A percentile compares a stretch with the other conserved stretches of the same genome.
Conservation (phyloP, 2,797 vertebrate genomes). For the Falco biarmicus region DNA sequence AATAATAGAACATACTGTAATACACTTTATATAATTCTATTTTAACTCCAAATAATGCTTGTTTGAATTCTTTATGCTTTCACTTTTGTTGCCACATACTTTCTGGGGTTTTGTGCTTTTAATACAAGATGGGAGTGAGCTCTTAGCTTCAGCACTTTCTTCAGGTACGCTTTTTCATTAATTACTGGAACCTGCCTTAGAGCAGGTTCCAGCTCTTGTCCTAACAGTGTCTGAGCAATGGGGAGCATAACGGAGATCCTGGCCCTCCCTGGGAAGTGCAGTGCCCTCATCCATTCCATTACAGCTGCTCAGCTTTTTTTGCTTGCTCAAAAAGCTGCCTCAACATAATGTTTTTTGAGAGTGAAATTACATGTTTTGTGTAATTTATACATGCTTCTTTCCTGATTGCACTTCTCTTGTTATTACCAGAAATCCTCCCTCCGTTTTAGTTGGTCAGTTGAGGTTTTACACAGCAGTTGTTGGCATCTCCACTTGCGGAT, state of each 20-base stretch:
- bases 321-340: not conserved
- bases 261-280: rapidly evolving
- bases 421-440: not conserved
- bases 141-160: not conserved
- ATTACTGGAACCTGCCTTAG: not conserved
- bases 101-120: not conserved
- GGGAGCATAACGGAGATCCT: not conserved
- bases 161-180: not conserved
- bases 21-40: slow-evolving; percentile 26
- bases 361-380: not conserved
- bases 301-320: not conserved
- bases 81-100: not conserved
- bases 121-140: not conserved
- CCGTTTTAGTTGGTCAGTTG: rapidly evolving
- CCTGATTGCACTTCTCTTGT: not conserved
- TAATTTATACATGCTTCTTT: not conserved
- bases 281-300: not conserved
- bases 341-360: rapidly evolving
- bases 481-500: not conserved
- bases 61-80: not conserved
- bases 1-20: slow-evolving; percentile 2
- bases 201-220: not conserved
- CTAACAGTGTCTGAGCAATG: not conserved
- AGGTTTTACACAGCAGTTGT: rapidly evolving
- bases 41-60: not conserved